phyloP scores from a whole-genome alignment of 2,888 invertebrate species.

The Bugulina stolonifera region DNA sequence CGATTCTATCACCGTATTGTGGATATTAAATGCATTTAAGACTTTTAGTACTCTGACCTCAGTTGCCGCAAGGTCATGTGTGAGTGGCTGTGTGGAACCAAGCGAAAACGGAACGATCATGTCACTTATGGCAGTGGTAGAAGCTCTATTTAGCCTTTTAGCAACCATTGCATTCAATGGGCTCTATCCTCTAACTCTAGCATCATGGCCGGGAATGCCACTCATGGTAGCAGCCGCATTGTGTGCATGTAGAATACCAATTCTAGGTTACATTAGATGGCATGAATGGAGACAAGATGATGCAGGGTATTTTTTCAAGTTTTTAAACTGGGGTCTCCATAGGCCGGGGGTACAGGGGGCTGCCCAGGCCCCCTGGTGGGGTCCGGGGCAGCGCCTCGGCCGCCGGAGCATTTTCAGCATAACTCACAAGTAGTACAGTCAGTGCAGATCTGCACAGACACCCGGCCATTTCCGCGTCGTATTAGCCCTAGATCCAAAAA shows the following conservation, averaged over 20 bases:
- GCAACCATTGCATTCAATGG: background rate
- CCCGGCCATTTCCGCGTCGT: no score
- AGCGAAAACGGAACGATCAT: background rate
- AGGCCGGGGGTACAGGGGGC: no score
- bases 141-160: background rate
- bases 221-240: background rate
- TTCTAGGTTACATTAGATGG: background rate
- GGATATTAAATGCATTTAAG: background rate
- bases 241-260: background rate
- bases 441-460: no score
- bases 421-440: no score
- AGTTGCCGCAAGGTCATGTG: background rate
- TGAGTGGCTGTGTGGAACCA: background rate
- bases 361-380: no score
- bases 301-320: no score
- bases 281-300: background rate
- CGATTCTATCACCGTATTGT: background rate
- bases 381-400: no score
- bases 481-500: no score
- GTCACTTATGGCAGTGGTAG: background rate
- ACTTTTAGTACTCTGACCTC: background rate
- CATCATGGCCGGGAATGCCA: background rate
- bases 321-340: no score
- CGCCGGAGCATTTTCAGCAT: no score
- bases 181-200: background rate